Percentiles rank a stretch among this genome's conserved stretches.
Conservation (phyloP, 2,888 invertebrate genomes). For the Lordiphosa fenestrarum region DNA sequence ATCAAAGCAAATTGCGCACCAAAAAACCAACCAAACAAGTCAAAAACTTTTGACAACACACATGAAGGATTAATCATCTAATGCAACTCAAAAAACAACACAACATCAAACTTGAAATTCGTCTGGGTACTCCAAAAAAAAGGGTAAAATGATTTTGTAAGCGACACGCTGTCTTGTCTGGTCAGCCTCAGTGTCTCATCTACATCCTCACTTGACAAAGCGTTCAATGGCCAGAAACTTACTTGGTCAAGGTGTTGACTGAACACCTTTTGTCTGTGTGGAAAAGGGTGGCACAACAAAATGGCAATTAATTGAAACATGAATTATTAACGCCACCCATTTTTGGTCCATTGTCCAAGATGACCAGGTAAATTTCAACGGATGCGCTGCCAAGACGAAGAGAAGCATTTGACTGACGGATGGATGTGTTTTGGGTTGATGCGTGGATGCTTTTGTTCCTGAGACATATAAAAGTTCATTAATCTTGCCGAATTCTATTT, state of each 20-base stretch:
- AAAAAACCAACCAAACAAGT: conserved; percentile 58
- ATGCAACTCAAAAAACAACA: conserved; percentile 33
- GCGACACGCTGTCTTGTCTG: conserved; percentile 12
- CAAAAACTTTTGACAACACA: conserved; percentile 50
- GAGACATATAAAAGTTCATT: conserved; percentile 72
- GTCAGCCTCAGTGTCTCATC: conserved; percentile 4
- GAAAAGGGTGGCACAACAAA: conserved; percentile 50
- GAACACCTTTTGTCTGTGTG: conserved; percentile 28
- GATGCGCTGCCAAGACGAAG: conserved; percentile 55
- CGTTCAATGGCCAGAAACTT: conserved; percentile 10
- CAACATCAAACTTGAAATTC: conserved; percentile 63
- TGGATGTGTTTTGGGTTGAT: conserved; percentile 42
- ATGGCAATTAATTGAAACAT: conserved; percentile 76
- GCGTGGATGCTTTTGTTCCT: conserved; percentile 48
- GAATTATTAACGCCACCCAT: conserved; percentile 70
- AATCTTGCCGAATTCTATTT: conserved; percentile 68
- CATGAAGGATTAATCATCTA: conserved; percentile 66
- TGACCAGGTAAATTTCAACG: conserved; percentile 64
- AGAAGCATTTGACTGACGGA: conserved; percentile 24
- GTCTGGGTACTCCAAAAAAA: conserved; percentile 63
- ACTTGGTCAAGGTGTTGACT: conserved; percentile 72
- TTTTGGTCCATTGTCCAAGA: conserved; percentile 54
- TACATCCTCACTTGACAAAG: conserved; percentile 26
- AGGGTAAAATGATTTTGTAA: conserved; percentile 6
- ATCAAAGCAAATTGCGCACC: conserved; percentile 73